A percentile compares a stretch with the other conserved stretches of the same genome.
Evolutionary conservation across 2,888 invertebrate genomes (phyloP).

Genomic region (Drosophila gaucha): DNA sequence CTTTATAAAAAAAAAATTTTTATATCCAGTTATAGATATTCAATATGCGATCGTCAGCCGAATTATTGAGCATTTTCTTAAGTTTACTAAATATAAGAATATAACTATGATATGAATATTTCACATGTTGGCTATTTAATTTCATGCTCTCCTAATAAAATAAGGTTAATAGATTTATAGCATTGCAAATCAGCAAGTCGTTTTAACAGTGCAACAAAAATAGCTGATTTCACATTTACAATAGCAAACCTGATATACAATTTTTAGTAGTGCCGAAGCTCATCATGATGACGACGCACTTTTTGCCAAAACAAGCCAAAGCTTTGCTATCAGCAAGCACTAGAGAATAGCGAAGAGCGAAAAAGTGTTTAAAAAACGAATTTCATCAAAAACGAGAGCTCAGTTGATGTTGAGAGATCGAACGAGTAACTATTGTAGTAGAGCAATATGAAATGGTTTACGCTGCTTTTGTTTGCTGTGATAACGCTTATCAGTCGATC

Average conservation of each 20-base stretch:
- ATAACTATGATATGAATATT: too few relatives aligned
- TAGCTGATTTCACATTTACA: not conserved
- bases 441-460: constrained; percentile 37
- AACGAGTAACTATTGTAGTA: not conserved
- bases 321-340: constrained; percentile 25
- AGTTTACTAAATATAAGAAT: too few relatives aligned
- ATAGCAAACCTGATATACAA: not conserved
- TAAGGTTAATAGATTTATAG: too few relatives aligned
- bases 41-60: too few relatives aligned
- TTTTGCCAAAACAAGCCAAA: not conserved
- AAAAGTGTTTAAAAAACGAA: constrained; percentile 10
- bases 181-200: not conserved
- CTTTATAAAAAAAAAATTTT: too few relatives aligned
- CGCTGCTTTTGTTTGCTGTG: constrained; percentile 15
- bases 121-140: too few relatives aligned
- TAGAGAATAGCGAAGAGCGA: not conserved
- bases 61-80: too few relatives aligned
- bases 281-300: constrained; percentile 31
- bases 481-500: constrained; percentile 15
- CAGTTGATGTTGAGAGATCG: constrained; percentile 13
- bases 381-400: not conserved
- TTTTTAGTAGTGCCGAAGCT: not conserved
- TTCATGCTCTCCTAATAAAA: too few relatives aligned
- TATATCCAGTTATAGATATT: too few relatives aligned
- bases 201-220: not conserved